phyloP scores from a whole-genome alignment of 2,797 vertebrate genomes.

The Moxostoma hubbsi region DNA sequence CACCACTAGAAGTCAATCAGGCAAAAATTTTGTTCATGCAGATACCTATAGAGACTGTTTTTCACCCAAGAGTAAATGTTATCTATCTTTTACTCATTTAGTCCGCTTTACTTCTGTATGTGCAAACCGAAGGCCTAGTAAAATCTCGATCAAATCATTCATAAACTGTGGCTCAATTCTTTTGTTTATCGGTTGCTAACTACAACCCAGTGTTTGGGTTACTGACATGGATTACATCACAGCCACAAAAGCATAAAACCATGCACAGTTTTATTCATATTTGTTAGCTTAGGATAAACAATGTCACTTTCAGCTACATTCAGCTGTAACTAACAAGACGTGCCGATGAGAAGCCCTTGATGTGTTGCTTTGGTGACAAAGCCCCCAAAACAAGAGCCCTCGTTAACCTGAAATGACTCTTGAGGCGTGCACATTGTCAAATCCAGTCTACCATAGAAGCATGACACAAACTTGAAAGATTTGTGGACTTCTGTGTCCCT shows the following conservation, averaged over 20 bases:
- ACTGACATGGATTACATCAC: slow-evolving; percentile 55
- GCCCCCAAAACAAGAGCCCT: slow-evolving; percentile 49
- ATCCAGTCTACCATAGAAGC: slow-evolving; percentile 38
- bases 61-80: too few species aligned
- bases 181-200: slow-evolving; percentile 64
- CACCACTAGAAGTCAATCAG: too few species aligned
- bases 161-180: slow-evolving; percentile 30
- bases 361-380: slow-evolving; percentile 61
- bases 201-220: slow-evolving; percentile 48
- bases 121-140: slow-evolving; percentile 25
- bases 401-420: slow-evolving; percentile 54
- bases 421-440: slow-evolving; percentile 35
- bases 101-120: slow-evolving; percentile 6
- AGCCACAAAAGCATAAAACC: slow-evolving; percentile 49
- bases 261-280: slow-evolving; percentile 49
- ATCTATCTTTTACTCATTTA: background rate
- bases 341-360: slow-evolving; percentile 25
- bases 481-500: slow-evolving; percentile 22
- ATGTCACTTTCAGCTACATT: slow-evolving; percentile 27
- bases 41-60: too few species aligned
- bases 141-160: slow-evolving; percentile 36
- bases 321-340: slow-evolving; percentile 36
- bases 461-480: slow-evolving; percentile 52
- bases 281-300: slow-evolving; percentile 50
- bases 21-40: too few species aligned